phyloP scores from a whole-genome alignment of 2,888 invertebrate species.

The Lasioglossum lativentre region DNA sequence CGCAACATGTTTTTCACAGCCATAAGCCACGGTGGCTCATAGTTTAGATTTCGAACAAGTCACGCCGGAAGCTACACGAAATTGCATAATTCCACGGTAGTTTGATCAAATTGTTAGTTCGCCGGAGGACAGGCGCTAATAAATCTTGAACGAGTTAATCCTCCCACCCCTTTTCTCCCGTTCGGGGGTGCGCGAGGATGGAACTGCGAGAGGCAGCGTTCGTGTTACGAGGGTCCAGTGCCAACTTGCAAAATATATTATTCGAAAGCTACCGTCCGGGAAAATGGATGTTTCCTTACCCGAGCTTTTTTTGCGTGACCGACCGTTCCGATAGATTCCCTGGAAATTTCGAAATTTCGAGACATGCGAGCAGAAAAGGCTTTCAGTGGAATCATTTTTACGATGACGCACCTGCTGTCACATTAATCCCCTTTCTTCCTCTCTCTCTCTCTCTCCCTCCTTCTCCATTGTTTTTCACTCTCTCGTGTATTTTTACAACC shows the following conservation, averaged over 20 bases:
- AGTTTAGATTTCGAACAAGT: conserved; percentile 35
- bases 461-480: neutral
- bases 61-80: conserved; percentile 54
- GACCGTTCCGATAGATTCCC: conserved; percentile 10
- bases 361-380: neutral
- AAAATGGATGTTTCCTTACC: conserved; percentile 51
- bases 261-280: conserved; percentile 43
- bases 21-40: conserved; percentile 12
- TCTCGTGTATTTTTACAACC: no score
- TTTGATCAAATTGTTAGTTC: conserved; percentile 70
- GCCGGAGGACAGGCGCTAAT: conserved; percentile 61
- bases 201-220: conserved; percentile 9
- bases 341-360: conserved; percentile 2
- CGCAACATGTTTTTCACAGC: conserved; percentile 18
- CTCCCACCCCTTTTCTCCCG: conserved; percentile 33
- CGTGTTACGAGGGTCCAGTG: conserved; percentile 51
- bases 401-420: neutral
- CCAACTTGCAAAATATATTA: conserved; percentile 67
- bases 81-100: conserved; percentile 62
- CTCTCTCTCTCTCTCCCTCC: rapidly evolving
- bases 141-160: conserved; percentile 72
- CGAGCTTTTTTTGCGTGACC: conserved; percentile 20
- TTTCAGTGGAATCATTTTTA: conserved; percentile 27
- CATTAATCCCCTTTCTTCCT: neutral
- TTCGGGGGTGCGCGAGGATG: neutral